A percentile compares a stretch with the other conserved stretches of the same genome.
phyloP scores from a whole-genome alignment of 2,797 vertebrate species.

The Syngnathus rostellatus region DNA sequence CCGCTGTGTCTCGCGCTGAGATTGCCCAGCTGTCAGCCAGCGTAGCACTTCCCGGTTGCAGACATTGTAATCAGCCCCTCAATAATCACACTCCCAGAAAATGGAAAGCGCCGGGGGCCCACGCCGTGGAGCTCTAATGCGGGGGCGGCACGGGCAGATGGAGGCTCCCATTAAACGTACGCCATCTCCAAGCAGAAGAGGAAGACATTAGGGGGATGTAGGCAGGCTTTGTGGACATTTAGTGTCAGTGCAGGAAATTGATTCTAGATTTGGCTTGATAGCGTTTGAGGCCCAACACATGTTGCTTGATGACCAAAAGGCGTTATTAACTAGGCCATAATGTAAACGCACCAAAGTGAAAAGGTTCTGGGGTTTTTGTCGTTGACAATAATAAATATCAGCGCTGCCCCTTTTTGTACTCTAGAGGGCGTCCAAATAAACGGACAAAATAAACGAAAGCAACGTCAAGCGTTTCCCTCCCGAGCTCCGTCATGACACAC shows the following conservation, averaged over 20 bases:
- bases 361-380: background rate
- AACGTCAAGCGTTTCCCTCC: too few relatives aligned
- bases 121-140: constrained; percentile 68
- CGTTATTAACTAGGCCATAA: background rate
- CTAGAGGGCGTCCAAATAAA: too few relatives aligned
- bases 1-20: constrained; percentile 54
- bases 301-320: background rate
- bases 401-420: too few relatives aligned
- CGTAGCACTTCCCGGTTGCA: constrained; percentile 64
- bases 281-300: background rate
- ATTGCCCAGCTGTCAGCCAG: constrained; percentile 58
- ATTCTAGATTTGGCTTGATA: background rate
- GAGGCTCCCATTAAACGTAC: constrained; percentile 64
- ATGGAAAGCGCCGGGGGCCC: constrained; percentile 67
- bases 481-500: background rate
- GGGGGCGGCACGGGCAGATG: constrained; percentile 67
- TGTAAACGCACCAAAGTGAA: background rate
- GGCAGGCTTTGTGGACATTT: constrained; percentile 23
- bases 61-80: constrained; percentile 71
- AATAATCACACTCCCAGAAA: constrained; percentile 75
- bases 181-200: constrained; percentile 58
- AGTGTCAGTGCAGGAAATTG: background rate
- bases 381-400: too few relatives aligned
- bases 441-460: too few relatives aligned
- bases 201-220: constrained; percentile 19